Conservation (phyloP, 1,140 invertebrate species). For the Drosophila rufa region DNA sequence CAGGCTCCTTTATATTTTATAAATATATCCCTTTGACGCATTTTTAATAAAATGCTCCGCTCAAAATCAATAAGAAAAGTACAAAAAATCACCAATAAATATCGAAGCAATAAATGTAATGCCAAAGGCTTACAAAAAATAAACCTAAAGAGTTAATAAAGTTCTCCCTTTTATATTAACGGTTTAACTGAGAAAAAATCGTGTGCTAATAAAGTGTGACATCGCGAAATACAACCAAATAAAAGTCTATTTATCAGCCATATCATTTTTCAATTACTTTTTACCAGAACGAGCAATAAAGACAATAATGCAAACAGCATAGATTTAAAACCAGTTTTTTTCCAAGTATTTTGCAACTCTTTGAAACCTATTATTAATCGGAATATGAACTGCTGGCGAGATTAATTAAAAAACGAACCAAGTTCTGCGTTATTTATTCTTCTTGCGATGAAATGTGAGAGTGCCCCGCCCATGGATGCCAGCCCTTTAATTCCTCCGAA, state of each 20-base stretch:
- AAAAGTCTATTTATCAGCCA: not conserved
- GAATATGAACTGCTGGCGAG: not conserved
- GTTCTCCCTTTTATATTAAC: no score
- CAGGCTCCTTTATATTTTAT: no score
- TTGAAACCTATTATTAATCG: not conserved
- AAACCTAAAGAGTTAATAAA: no score
- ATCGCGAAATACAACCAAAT: not conserved
- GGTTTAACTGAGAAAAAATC: not conserved
- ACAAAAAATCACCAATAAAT: no score
- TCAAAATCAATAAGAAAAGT: no score
- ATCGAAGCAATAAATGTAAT: no score
- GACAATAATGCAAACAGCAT: not conserved
- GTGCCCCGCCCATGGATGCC: not conserved
- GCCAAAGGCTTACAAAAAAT: no score
- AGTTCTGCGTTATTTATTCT: not conserved
- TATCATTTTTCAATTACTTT: not conserved
- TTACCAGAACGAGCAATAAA: not conserved
- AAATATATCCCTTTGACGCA: no score
- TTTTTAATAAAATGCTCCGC: no score
- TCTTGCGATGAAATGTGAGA: not conserved
- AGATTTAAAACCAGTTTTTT: not conserved
- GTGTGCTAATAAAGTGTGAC: not conserved
- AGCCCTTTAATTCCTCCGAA: constrained; percentile 3
- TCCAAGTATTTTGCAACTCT: not conserved
- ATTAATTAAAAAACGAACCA: constrained; percentile 9